A percentile compares a stretch with the other conserved stretches of the same genome.
Evolutionary conservation across 37 sponge, comb jelly and placozoan species (phyloP).

Genomic region (Amphimedon queenslandica): DNA sequence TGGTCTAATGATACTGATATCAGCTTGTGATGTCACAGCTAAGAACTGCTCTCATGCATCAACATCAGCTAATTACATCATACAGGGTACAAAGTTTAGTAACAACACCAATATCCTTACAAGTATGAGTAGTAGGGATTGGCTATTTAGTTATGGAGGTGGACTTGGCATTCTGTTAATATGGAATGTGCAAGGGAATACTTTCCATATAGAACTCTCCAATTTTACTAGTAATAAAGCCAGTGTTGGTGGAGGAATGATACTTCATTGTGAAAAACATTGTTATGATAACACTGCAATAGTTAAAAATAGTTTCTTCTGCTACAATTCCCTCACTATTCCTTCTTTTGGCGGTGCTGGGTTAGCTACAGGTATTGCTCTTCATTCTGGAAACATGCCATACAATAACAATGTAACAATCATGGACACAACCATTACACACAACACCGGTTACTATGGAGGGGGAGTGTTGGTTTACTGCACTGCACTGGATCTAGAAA

Average conservation of each 20-base stretch:
- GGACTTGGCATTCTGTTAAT: neutral
- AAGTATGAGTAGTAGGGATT: neutral
- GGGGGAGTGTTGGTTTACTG: neutral
- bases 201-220: neutral
- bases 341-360: slow-evolving; percentile 1
- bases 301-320: neutral
- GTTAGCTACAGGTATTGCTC: neutral
- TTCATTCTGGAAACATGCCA: neutral
- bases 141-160: neutral
- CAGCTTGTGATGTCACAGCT: neutral
- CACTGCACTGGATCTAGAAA: neutral
- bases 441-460: neutral
- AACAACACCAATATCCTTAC: slow-evolving; percentile 61
- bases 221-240: neutral
- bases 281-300: neutral
- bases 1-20: neutral
- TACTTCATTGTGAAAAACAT: neutral
- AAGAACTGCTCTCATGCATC: neutral
- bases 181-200: neutral
- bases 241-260: neutral
- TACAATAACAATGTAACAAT: neutral
- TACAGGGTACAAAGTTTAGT: slow-evolving; percentile 48
- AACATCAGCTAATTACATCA: slow-evolving; percentile 45
- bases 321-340: neutral
- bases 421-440: neutral